phyloP scores from a whole-genome alignment of 2,797 vertebrate genomes.

The Distichodus sexfasciatus region DNA sequence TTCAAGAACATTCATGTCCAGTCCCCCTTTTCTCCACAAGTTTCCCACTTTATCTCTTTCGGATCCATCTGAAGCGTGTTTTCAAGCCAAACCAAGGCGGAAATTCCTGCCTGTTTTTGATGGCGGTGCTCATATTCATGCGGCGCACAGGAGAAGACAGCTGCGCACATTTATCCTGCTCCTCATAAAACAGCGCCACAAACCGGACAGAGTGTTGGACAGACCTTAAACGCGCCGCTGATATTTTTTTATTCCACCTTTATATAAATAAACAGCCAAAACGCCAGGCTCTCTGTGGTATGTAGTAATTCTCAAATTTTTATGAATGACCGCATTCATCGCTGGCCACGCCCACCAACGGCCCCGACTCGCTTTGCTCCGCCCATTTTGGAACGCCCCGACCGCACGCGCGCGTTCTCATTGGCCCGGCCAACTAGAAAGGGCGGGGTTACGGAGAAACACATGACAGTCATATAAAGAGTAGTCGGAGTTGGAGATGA shows the following conservation, averaged over 20 bases:
- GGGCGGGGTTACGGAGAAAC: conserved; percentile 58
- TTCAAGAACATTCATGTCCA: conserved; percentile 19
- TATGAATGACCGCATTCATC: conserved; percentile 85
- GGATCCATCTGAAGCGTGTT: too few species aligned
- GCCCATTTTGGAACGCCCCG: conserved; percentile 41
- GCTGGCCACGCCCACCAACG: conserved; percentile 59
- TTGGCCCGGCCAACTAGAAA: conserved; percentile 46
- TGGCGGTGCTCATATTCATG: conserved; percentile 56
- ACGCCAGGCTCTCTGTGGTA: conserved; percentile 69
- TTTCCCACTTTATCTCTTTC: conserved; percentile 46
- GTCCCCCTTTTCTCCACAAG: conserved; percentile 23
- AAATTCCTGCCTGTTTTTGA: conserved; percentile 63
- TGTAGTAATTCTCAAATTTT: conserved; percentile 74
- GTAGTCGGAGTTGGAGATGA: conserved; percentile 33
- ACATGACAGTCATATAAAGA: conserved; percentile 63
- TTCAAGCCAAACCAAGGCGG: conserved; percentile 51
- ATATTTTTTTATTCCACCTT: conserved; percentile 67
- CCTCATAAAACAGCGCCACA: conserved; percentile 64
- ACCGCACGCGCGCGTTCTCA: conserved; percentile 59
- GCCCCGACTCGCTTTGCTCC: conserved; percentile 22
- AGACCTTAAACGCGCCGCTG: conserved; percentile 72
- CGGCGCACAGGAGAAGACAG: conserved; percentile 60
- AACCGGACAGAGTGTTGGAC: conserved; percentile 40
- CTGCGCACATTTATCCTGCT: conserved; percentile 69
- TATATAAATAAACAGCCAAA: conserved; percentile 70